phyloP scores from a whole-genome alignment of 2,113 vertebrate species.

The Archilochus colubris region DNA sequence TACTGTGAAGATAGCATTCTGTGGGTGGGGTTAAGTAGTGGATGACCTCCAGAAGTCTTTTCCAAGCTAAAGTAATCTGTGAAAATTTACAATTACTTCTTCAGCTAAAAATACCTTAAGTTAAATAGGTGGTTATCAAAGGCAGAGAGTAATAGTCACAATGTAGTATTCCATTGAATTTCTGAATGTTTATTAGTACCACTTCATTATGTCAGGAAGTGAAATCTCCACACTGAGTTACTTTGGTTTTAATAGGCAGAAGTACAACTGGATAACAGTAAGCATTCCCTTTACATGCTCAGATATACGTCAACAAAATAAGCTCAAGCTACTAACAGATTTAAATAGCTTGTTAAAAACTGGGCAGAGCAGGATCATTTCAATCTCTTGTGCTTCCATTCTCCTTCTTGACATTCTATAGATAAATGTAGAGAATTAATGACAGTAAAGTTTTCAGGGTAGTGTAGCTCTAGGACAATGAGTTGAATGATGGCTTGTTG shows the following conservation, averaged over 20 bases:
- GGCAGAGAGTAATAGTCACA: neutral
- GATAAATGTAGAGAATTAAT: neutral
- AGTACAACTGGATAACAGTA: neutral
- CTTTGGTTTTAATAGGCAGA: neutral
- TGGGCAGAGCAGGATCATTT: neutral
- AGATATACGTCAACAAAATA: neutral
- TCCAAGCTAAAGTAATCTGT: neutral
- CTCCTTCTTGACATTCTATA: neutral
- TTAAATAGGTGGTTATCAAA: neutral
- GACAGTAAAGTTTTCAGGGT: neutral
- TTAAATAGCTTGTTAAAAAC: neutral
- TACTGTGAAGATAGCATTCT: neutral
- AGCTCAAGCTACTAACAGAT: neutral
- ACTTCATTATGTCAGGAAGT: neutral
- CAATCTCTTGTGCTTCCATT: neutral
- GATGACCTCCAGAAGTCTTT: neutral
- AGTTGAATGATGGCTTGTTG: neutral
- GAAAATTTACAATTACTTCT: neutral
- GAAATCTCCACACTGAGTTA: neutral
- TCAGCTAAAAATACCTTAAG: neutral
- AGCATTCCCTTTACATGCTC: neutral
- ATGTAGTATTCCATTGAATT: neutral
- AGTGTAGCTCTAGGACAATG: neutral
- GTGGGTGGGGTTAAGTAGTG: neutral
- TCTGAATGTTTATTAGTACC: conserved; percentile 18